Evolutionary conservation across 2,888 invertebrate genomes (phyloP).

Genomic region (Caenorhabditis macrosperma): DNA sequence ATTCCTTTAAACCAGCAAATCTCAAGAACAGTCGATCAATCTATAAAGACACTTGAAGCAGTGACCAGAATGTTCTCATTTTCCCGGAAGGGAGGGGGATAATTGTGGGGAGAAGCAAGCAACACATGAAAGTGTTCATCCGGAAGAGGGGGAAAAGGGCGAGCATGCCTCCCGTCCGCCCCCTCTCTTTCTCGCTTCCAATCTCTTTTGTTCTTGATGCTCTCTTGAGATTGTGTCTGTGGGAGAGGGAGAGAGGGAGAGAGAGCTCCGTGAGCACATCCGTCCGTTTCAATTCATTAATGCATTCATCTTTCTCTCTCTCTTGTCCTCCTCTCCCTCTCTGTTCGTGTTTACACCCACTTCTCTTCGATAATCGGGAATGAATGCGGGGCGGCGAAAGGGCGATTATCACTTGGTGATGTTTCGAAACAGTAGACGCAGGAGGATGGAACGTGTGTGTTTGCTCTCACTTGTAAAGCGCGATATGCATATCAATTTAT

Average conservation of each 20-base stretch:
- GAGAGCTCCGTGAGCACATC: constrained; percentile 18
- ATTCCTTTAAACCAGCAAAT: no score
- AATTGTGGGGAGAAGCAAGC: no score
- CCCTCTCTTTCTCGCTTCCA: no score
- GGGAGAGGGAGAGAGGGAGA: no score
- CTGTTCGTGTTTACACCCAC: constrained; percentile 31
- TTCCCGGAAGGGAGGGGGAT: no score
- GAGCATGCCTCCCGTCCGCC: not conserved
- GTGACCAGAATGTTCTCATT: no score
- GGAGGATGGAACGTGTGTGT: not conserved
- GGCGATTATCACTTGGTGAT: constrained; percentile 28
- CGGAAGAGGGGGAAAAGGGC: constrained; percentile 14
- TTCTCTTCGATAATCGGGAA: no score
- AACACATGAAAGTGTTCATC: constrained; percentile 19
- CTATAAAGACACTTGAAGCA: no score
- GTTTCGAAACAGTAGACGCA: not conserved
- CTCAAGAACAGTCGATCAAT: no score
- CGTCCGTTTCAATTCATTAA: constrained; percentile 54
- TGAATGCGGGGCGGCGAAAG: no score
- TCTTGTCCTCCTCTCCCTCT: not conserved
- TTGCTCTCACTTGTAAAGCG: not conserved
- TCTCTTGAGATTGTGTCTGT: constrained; percentile 6
- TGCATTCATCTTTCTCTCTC: constrained; percentile 33
- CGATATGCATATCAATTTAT: not conserved
- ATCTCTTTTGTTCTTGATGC: constrained; percentile 24